phyloP scores from a whole-genome alignment of 2,797 vertebrate genomes.

The Malurus splendens region DNA sequence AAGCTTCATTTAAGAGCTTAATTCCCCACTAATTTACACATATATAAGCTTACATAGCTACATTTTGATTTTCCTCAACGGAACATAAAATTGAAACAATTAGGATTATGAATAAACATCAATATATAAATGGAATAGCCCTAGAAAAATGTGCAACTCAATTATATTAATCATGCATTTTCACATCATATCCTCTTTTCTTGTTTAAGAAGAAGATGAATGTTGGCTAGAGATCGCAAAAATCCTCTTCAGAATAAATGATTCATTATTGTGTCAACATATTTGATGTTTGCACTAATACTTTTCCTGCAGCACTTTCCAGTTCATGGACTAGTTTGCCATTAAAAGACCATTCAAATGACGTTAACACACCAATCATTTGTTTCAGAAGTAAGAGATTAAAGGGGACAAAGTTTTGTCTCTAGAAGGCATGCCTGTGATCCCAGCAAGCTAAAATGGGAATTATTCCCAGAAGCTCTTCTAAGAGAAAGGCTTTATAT shows the following conservation, averaged over 20 bases:
- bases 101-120: neutral
- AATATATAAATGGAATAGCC: neutral
- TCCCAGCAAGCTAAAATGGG: neutral
- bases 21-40: neutral
- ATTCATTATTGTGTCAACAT: neutral
- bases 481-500: neutral
- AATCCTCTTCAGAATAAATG: neutral
- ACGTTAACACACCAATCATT: slow-evolving; percentile 13
- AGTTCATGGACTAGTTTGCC: neutral
- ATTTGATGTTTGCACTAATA: neutral
- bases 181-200: neutral
- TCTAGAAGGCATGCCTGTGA: neutral
- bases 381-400: neutral
- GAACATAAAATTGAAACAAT: neutral
- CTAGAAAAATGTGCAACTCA: neutral
- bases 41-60: neutral
- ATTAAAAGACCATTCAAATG: slow-evolving; percentile 27
- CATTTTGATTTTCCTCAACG: neutral
- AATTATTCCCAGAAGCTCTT: neutral
- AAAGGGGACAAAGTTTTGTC: neutral
- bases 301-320: neutral
- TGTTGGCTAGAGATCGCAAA: neutral
- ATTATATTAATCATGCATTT: neutral
- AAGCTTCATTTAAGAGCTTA: neutral
- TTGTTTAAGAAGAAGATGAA: neutral